These are phyloP conservation scores for Euphysa ruthae DNA, from an alignment of 30 jellyfish, hydroid and myxozoan species.

Conservation along the genomic window DNA sequence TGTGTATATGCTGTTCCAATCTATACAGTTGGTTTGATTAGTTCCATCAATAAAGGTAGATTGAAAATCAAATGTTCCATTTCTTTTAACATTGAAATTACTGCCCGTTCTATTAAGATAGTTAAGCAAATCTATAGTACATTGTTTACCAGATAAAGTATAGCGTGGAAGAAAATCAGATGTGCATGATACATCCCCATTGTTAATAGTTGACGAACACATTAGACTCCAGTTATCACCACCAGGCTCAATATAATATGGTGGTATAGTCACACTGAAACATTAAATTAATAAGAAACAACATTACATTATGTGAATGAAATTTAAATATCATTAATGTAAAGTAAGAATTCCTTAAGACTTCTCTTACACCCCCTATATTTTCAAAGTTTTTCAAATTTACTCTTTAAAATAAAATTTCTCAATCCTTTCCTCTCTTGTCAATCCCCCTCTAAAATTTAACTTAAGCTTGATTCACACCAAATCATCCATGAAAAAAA, in stretches of 20 bases:
- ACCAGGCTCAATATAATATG: not conserved
- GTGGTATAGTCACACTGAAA: conserved; percentile 1
- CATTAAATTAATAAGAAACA: too few species aligned
- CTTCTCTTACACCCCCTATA: too few species aligned
- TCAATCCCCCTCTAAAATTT: too few species aligned
- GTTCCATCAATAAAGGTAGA: not conserved
- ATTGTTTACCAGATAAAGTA: conserved; percentile 16
- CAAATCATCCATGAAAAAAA: too few species aligned
- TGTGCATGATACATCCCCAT: conserved; percentile 58
- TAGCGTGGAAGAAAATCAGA: conserved; percentile 30
- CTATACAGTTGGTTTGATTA: conserved; percentile 45
- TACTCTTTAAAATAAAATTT: too few species aligned
- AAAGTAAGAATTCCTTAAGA: too few species aligned
- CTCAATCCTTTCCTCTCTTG: too few species aligned
- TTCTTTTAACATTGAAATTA: not conserved
- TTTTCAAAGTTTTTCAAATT: too few species aligned
- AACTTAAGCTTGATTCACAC: too few species aligned
- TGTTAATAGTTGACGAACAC: not conserved
- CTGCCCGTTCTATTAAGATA: conserved; percentile 8
- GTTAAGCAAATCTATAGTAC: conserved; percentile 17
- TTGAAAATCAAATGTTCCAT: not conserved
- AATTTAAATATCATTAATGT: too few species aligned
- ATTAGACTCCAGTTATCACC: conserved; percentile 26
- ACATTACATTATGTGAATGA: too few species aligned
- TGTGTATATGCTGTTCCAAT: conserved; percentile 76